Evolutionary conservation across 1,140 invertebrate species (phyloP), one percentile per base, ranked within the genome.

Genomic region (Drosophila bipectinata): DNA sequence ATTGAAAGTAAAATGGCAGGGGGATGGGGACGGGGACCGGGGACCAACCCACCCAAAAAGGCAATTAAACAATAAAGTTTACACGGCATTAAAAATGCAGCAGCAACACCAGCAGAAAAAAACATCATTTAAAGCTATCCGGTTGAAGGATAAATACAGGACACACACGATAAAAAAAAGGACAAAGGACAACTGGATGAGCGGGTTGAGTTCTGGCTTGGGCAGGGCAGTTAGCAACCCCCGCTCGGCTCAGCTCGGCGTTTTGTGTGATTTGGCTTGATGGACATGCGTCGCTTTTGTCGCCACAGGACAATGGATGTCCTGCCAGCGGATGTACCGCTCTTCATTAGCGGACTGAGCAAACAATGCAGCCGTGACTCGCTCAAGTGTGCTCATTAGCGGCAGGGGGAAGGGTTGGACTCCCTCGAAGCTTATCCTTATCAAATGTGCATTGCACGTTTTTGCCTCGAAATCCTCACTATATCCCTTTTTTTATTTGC

Each of bases 51-150:
- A 32, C 26, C 44, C 44, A 62, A 77, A 75, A 79, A 75, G 62
- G 79, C 83, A 87, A 87, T 87, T 88, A 88, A 83, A 83, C 83
- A 87, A 87, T 87, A 78, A 82, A 87, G 78, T 83, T 87, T 83
- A 79, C 76, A 87, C 76, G 78, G 79, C 63, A 82, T 77, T 81
- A 72, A 77, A 72, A 69, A 63, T 69, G 79, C 79, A 71, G 67
- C 63, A 58, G 72, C 49, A 58, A 32, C 59, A 39, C 30, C 45
- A 51, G 47, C 44, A 68, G 34, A 14, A 72, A 66, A 66, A 61
- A 67, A 74, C 48, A 71, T 30, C 53, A 45, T 73, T 73, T 75
- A 75, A 75, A 71, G 67, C 67, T 71, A 53, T 37, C 47, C 52
- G 49, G 12, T 15, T 37, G 32, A 49, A 69, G 14, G 55, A 30